Conservation (phyloP, 2,797 vertebrate genomes). For the Melanotaenia boesemani region DNA sequence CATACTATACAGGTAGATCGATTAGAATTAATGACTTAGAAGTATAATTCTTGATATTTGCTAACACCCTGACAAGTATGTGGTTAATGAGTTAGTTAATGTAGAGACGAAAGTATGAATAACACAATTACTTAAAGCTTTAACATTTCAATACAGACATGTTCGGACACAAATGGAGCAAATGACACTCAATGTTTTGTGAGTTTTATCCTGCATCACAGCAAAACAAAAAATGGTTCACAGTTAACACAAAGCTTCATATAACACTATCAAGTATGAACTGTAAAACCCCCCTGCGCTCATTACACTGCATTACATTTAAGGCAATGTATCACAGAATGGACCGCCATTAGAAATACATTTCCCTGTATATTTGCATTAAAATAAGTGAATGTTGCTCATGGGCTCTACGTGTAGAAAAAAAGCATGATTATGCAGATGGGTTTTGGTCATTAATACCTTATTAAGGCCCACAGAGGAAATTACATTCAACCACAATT, state of each 20-base stretch:
- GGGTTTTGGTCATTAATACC: slow-evolving; percentile 77
- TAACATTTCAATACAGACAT: slow-evolving; percentile 22
- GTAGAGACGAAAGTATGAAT: slow-evolving; percentile 10
- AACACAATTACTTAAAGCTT: slow-evolving; percentile 34
- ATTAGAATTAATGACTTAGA: slow-evolving; percentile 40
- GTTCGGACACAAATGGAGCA: slow-evolving; percentile 34
- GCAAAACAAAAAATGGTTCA: slow-evolving; percentile 20
- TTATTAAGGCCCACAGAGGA: slow-evolving; percentile 77
- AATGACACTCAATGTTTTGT: slow-evolving; percentile 15
- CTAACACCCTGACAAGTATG: slow-evolving; percentile 8
- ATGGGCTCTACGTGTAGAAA: slow-evolving; percentile 52
- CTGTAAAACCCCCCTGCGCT: slow-evolving; percentile 40
- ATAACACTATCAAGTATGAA: slow-evolving; percentile 51
- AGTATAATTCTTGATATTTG: slow-evolving; percentile 15
- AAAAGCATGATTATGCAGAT: slow-evolving; percentile 51
- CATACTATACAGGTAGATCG: slow-evolving; percentile 15
- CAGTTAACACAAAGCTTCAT: slow-evolving; percentile 34
- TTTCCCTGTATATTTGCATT: slow-evolving; percentile 63
- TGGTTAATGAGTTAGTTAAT: slow-evolving; percentile 34
- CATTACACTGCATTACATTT: slow-evolving; percentile 66
- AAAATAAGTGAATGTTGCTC: slow-evolving; percentile 56
- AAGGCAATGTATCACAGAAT: slow-evolving; percentile 75
- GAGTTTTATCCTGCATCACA: slow-evolving; percentile 23
- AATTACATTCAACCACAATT: slow-evolving; percentile 77
- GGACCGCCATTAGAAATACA: slow-evolving; percentile 49